Percentiles rank a stretch among this genome's conserved stretches.
phyloP scores from a whole-genome alignment of 1,140 invertebrate species.

The Brachionus paranguensis region DNA sequence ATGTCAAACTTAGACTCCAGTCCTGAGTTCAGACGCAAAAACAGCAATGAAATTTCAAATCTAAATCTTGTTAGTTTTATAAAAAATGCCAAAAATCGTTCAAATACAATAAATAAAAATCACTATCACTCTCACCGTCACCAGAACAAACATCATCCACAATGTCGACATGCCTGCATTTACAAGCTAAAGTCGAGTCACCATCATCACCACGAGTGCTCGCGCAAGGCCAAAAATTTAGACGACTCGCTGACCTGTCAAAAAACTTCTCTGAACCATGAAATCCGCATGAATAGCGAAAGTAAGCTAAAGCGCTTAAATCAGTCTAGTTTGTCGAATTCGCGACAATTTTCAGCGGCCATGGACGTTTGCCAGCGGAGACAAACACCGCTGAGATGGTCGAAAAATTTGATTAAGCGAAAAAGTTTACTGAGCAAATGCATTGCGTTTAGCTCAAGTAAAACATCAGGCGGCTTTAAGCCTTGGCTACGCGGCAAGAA shows the following conservation, averaged over 20 bases:
- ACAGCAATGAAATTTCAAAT: neutral
- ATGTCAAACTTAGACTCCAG: constrained; percentile 6
- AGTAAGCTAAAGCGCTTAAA: neutral
- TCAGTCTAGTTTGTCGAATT: neutral
- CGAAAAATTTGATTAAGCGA: constrained; percentile 7
- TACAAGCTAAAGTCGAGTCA: neutral
- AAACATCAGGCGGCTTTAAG: neutral
- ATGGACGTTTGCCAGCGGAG: constrained; percentile 34
- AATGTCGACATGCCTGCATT: constrained; percentile 5
- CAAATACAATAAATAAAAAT: neutral
- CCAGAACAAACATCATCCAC: neutral
- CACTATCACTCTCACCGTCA: neutral
- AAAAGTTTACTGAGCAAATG: neutral
- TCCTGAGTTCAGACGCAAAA: constrained; percentile 3
- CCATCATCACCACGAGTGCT: neutral
- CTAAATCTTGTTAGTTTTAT: neutral
- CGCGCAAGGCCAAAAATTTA: neutral
- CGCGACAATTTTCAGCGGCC: neutral
- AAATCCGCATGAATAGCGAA: neutral
- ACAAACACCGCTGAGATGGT: constrained; percentile 38
- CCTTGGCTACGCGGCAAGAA: constrained; percentile 21
- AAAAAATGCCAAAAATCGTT: constrained; percentile 29
- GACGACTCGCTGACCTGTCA: neutral
- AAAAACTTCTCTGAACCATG: neutral
- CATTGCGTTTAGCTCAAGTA: neutral